Conservation (phyloP, 2,797 vertebrate species). For the Lacerta bilineata region DNA sequence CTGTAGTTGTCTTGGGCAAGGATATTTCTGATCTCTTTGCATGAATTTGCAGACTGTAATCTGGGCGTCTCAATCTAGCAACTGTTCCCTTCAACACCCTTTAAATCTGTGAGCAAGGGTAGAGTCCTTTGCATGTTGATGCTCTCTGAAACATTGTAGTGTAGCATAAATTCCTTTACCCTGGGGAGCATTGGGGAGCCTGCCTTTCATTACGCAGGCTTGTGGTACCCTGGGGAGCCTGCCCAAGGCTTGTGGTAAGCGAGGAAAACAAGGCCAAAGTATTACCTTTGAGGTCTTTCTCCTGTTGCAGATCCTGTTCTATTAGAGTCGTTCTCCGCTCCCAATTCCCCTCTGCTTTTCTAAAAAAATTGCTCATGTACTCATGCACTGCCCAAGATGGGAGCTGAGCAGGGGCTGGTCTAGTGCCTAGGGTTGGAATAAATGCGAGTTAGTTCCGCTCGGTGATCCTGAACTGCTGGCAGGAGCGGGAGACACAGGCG, state of each 20-base stretch:
- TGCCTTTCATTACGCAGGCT: not conserved
- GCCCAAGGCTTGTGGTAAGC: not conserved
- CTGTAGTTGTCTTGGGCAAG: not conserved
- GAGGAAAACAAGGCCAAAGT: not conserved
- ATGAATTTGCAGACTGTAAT: not conserved
- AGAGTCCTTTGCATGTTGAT: not conserved
- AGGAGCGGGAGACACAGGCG: slow-evolving; percentile 37
- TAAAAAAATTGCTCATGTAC: not conserved
- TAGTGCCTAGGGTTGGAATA: slow-evolving; percentile 59
- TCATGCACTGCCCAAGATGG: slow-evolving; percentile 51
- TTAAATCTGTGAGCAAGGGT: not conserved
- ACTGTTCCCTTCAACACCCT: not conserved
- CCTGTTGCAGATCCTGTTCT: not conserved
- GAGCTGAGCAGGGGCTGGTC: slow-evolving; percentile 50
- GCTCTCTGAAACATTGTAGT: slow-evolving; percentile 6
- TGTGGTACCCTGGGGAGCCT: no score
- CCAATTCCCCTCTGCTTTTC: not conserved
- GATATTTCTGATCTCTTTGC: not conserved
- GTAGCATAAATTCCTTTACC: not conserved
- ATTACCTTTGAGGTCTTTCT: not conserved
- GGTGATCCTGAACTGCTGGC: slow-evolving; percentile 61
- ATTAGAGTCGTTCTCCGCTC: not conserved
- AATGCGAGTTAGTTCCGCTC: slow-evolving; percentile 63
- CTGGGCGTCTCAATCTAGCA: not conserved
- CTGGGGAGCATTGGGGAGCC: not conserved